A percentile compares a stretch with the other conserved stretches of the same genome.
These are phyloP conservation scores for Saguinus oedipus DNA, from an alignment of 2,797 vertebrate genomes.

Conservation along the genomic window DNA sequence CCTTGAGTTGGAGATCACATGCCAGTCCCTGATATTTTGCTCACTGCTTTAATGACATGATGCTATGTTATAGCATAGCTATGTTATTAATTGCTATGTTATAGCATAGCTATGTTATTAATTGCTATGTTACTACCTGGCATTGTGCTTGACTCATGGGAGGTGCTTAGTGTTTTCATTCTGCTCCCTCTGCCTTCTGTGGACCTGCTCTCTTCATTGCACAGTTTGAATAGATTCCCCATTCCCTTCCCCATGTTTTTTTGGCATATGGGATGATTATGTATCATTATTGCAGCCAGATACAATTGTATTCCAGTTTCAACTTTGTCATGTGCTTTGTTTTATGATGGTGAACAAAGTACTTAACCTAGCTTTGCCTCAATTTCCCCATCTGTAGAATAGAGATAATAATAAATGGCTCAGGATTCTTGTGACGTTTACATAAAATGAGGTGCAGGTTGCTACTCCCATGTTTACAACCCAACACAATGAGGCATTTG, in stretches of 20 bases:
- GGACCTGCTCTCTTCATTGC: not conserved
- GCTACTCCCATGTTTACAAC: not conserved
- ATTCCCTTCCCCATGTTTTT: too few species aligned
- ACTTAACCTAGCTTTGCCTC: not conserved
- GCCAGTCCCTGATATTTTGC: not conserved
- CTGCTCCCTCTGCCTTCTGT: not conserved
- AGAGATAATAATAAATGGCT: not conserved
- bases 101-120: not conserved
- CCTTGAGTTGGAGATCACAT: not conserved
- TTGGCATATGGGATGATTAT: not conserved
- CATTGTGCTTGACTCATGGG: not conserved
- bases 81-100: not conserved
- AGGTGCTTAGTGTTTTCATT: not conserved
- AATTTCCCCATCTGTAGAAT: not conserved
- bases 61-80: not conserved
- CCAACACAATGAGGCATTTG: not conserved
- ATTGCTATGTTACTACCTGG: not conserved
- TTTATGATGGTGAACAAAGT: not conserved
- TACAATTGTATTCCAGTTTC: not conserved
- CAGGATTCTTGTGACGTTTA: not conserved
- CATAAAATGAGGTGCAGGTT: not conserved
- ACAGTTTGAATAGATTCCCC: not conserved
- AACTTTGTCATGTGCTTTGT: not conserved
- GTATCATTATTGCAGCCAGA: not conserved
- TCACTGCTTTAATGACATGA: not conserved